Percentiles rank a stretch among this genome's conserved stretches.
phyloP scores from a whole-genome alignment of 1,140 invertebrate species.

The Leptinotarsa texana region DNA sequence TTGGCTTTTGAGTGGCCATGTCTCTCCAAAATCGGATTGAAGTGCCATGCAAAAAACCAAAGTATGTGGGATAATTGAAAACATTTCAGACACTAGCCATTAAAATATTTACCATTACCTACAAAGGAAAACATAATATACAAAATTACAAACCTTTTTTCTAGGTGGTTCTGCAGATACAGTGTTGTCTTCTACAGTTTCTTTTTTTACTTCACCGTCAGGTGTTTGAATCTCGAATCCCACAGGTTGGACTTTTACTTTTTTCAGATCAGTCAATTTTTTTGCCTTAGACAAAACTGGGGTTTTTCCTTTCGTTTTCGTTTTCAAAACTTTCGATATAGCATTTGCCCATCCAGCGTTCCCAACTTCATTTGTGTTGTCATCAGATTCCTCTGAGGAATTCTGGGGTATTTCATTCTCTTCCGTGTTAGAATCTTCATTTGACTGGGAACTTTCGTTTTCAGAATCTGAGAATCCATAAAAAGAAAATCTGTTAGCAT shows the following conservation, averaged over 20 bases:
- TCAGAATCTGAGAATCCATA: background rate
- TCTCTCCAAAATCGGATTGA: too few relatives aligned
- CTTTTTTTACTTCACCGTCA: conserved; percentile 57
- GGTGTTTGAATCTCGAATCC: conserved; percentile 60
- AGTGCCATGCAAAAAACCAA: too few relatives aligned
- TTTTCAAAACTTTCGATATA: conserved; percentile 73
- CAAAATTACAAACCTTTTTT: conserved; percentile 53
- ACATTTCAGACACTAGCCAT: too few relatives aligned
- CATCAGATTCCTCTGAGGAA: conserved; percentile 23
- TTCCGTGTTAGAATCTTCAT: background rate
- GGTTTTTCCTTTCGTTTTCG: conserved; percentile 74
- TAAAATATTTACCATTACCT: background rate
- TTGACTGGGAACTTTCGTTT: background rate
- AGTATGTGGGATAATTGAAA: too few relatives aligned
- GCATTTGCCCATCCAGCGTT: conserved; percentile 72
- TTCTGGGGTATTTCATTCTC: background rate
- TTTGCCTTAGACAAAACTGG: conserved; percentile 76
- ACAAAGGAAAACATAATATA: background rate
- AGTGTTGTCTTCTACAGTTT: conserved; percentile 53
- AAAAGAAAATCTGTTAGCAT: too few relatives aligned
- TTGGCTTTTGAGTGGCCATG: too few relatives aligned
- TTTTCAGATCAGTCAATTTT: conserved; percentile 64
- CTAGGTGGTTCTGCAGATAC: conserved; percentile 49
- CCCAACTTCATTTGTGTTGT: conserved; percentile 30
- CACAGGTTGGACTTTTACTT: conserved; percentile 54